Conservation (phyloP, 2,888 invertebrate genomes). For the Agrochola lota region DNA sequence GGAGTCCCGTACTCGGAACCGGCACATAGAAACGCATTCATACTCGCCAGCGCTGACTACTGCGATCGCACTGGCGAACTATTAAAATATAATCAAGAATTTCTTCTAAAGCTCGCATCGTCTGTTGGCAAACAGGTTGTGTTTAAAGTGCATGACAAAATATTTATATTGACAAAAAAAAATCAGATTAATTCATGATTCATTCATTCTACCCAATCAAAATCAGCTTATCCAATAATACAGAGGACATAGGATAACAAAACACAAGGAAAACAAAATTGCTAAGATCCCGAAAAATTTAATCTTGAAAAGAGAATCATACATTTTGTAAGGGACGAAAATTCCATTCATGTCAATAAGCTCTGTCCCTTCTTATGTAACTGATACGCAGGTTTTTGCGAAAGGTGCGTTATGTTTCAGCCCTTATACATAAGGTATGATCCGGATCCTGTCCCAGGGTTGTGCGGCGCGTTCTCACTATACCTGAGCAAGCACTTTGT, state of each 20-base stretch:
- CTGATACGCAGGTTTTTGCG: conserved; percentile 55
- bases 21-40: conserved; percentile 78
- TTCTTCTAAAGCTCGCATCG: conserved; percentile 81
- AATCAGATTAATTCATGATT: conserved; percentile 12
- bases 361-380: conserved; percentile 66
- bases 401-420: conserved; percentile 76
- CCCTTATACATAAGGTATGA: conserved; percentile 86
- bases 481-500: conserved; percentile 85
- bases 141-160: background rate
- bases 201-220: conserved; percentile 16
- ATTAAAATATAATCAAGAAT: conserved; percentile 86
- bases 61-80: conserved; percentile 82
- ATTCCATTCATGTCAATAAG: conserved; percentile 72
- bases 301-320: conserved; percentile 69
- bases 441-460: conserved; percentile 84
- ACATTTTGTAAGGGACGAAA: conserved; percentile 71
- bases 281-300: conserved; percentile 68
- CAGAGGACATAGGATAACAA: conserved; percentile 55
- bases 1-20: conserved; percentile 73
- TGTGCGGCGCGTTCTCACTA: conserved; percentile 82
- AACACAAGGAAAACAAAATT: conserved; percentile 68
- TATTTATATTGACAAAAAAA: background rate
- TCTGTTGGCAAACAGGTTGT: conserved; percentile 79
- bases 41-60: conserved; percentile 85
- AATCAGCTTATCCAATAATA: conserved; percentile 56